These are phyloP conservation scores for Dallia pectoralis DNA, from an alignment of 2,797 vertebrate species.

Conservation along the genomic window DNA sequence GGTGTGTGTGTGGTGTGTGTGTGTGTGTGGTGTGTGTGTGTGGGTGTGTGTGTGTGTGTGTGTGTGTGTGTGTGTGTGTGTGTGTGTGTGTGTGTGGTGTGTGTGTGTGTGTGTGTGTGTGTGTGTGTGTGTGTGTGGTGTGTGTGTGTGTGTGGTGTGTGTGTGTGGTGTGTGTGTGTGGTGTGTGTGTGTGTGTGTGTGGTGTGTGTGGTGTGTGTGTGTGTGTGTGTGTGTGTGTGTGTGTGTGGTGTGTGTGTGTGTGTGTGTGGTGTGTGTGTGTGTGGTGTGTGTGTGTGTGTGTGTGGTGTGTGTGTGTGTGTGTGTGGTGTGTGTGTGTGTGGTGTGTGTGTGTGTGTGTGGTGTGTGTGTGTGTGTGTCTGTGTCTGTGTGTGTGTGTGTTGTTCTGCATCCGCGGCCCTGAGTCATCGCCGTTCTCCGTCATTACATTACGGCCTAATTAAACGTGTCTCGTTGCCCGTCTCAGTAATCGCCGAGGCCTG, in stretches of 20 bases:
- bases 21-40: background rate
- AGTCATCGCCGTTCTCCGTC: conserved; percentile 36
- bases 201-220: background rate
- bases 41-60: background rate
- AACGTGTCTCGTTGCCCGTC: conserved; percentile 43
- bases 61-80: background rate
- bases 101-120: too few relatives aligned
- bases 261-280: too few relatives aligned
- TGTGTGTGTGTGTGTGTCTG: background rate
- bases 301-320: conserved; percentile 1
- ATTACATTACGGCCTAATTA: conserved; percentile 54
- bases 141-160: background rate
- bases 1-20: too few relatives aligned
- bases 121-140: background rate
- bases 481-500: conserved; percentile 18
- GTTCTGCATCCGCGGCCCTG: conserved; percentile 5
- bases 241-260: background rate
- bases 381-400: background rate
- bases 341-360: background rate
- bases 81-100: conserved; percentile 1
- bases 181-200: conserved; percentile 3
- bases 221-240: background rate
- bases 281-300: too few relatives aligned
- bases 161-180: background rate
- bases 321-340: background rate